Evolutionary conservation across 2,113 vertebrate genomes (phyloP).

Genomic region (Anhinga anhinga): DNA sequence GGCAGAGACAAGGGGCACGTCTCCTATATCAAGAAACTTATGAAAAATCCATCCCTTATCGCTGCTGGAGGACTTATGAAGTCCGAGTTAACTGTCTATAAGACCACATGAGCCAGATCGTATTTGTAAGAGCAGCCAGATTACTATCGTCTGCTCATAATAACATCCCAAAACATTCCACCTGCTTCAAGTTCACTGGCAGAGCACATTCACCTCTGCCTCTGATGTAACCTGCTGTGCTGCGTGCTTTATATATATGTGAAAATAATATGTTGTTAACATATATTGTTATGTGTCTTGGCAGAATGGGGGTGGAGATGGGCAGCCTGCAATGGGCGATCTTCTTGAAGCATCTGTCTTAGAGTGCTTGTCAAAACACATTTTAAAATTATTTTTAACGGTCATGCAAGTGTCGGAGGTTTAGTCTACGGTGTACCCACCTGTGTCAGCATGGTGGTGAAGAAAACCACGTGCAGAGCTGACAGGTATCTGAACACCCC

Average conservation of each 20-base stretch:
- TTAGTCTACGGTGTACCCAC: rapidly evolving
- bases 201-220: not conserved
- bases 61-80: not conserved
- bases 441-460: not conserved
- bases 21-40: not conserved
- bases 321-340: not conserved
- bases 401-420: not conserved
- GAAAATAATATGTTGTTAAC: not conserved
- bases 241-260: rapidly evolving
- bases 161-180: not conserved
- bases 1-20: not conserved
- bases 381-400: not conserved
- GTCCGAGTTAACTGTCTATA: not conserved
- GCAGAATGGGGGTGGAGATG: not conserved
- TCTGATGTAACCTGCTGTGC: not conserved
- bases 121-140: not conserved
- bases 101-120: not conserved
- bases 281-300: not conserved
- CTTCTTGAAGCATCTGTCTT: not conserved
- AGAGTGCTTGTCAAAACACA: not conserved
- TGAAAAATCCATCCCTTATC: conserved; percentile 19
- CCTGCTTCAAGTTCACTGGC: not conserved
- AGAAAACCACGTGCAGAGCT: not conserved
- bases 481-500: not conserved
- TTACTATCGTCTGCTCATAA: not conserved